A percentile compares a stretch with the other conserved stretches of the same genome.
Evolutionary conservation across 2,113 vertebrate genomes (phyloP).

Genomic region (Dicerorhinus sumatrensis): DNA sequence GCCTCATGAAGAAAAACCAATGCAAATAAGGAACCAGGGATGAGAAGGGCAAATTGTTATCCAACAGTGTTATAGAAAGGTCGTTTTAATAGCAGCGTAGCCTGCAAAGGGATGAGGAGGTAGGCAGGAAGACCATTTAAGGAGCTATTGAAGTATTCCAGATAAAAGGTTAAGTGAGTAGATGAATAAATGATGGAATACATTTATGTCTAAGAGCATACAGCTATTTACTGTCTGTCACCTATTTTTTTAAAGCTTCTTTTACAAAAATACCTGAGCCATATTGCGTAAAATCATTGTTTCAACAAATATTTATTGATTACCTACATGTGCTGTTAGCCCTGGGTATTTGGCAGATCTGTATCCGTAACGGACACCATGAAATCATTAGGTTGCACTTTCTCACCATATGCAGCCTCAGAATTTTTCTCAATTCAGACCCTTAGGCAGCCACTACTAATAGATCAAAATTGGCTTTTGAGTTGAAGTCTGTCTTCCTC

Average conservation of each 20-base stretch:
- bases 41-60: not conserved
- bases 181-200: not conserved
- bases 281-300: not conserved
- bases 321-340: not conserved
- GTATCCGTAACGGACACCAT: not conserved
- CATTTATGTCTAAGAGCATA: not conserved
- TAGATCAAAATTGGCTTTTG: not conserved
- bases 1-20: not conserved
- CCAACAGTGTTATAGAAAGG: not conserved
- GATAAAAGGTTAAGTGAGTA: not conserved
- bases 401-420: not conserved
- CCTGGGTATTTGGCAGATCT: not conserved
- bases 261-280: not conserved
- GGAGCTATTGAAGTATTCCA: not conserved
- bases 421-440: not conserved
- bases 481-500: not conserved
- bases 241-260: not conserved
- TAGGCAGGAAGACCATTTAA: not conserved
- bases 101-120: not conserved
- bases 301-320: constrained; percentile 14
- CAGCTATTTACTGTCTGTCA: not conserved
- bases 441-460: not conserved
- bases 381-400: not conserved
- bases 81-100: not conserved
- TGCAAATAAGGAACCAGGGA: not conserved